Evolutionary conservation across 2,113 vertebrate genomes (phyloP), one percentile per base, ranked within the genome.

Genomic region (Mola mola): DNA sequence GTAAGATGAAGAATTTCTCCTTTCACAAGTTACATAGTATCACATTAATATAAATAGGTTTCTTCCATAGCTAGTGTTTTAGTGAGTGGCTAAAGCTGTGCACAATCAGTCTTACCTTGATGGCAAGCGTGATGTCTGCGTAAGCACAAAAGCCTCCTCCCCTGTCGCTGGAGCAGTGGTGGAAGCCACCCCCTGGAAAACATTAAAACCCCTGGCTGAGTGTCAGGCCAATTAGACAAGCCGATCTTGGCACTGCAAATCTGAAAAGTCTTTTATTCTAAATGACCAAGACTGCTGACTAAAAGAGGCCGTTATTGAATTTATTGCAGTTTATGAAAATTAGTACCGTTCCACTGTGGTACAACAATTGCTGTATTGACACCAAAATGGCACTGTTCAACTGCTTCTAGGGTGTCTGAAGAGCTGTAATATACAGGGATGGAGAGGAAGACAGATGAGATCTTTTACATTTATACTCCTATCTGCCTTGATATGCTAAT

Each of bases 141-240:
- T 97, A 99, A 6, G 94, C 96, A 74, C 96, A 99, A 81, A 99
- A 99, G 55, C 97, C 96, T 50, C 96, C 97, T 6, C 97, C 97
- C 59, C 86, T 95, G 79, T 98, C 94, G 15, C 95, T 90, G 49
- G 95, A 98, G 74, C 97, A 99, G 83, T 99, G 97, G 84, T 99
- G 97, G 73, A 98, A 99, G 10, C 97, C 97, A 15, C 97, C 97
- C n/a, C 97, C 97, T 99, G 86, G n/a, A 43, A 44, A 64, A 70
- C 26, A 84, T 47, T 42, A 69, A 49, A 26, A 29, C 24, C 65
- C 28, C 5, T 7, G 46, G 21, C 20, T 68, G 28, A 70, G 5
- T 42, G 37, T 53, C 28, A 34, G 58, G 24, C 0, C 31, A 9
- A 49, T 69, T 53, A 68, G 13, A 66, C 36, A 26, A 29, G 21